Evolutionary conservation across 2,113 vertebrate species (phyloP), one percentile per base, ranked within the genome.

Genomic region (Butorides virescens): DNA sequence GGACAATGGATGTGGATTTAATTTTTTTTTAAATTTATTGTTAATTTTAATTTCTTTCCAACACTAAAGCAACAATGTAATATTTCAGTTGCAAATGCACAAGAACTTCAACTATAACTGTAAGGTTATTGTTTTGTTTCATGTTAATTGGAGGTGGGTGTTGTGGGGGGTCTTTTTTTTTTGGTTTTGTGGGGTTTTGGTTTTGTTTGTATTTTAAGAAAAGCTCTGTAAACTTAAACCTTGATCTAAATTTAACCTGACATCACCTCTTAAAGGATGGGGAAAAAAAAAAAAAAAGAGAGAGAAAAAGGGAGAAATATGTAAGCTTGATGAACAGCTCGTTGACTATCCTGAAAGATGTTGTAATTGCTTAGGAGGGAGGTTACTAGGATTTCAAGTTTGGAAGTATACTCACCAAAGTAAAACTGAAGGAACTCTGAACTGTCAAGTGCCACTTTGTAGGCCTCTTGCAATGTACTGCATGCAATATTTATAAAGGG

Each of bases 81-180:
- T 58, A 86, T 76, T 83, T 90, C 39, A 50, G 8, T 50, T 55
- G 32, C 19, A 74, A 86, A 76, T 8, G 80, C 23, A 74, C 2
- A 84, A 55, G 20, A 70, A 42, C 3, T 39, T 50, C 16, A 78
- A 0, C 25, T 34, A 30, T 37, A 63, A 22, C 6, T 47, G 1
- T 46, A 14, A 56, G 5, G 7, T 50, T 84, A 36, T 34, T 47
- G 9, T 3, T 74, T 81, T 75, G 1, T 68, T 81, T 78, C 10
- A 26, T 4, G 37, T 73, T 1, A 2, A 2, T 13, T 27, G 11
- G 4, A 10, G 7, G 9, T 32, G 19, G 8, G 9, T 10, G 7
- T 5, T 66, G 15, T 17, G 5, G 15, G 29, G 4, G 2, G 2
- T 5, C n/a, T 27, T 37, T 53, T 13, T 39, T 39, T 23, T 32